Evolutionary conservation across 2,113 vertebrate genomes (phyloP), one percentile per base, ranked within the genome.

Genomic region (Hydropotes inermis): DNA sequence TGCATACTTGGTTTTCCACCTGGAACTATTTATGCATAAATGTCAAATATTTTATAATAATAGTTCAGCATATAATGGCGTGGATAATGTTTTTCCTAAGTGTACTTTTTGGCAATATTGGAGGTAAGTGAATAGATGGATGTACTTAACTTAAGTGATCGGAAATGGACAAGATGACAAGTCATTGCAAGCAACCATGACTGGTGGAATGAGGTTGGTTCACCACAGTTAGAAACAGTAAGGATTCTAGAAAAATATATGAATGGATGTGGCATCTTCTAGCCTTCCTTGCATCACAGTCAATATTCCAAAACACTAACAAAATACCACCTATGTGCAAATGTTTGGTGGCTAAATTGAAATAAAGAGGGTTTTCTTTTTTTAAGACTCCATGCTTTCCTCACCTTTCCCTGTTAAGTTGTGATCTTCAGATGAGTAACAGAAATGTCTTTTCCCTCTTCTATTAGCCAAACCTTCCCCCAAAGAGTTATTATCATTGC

Each of bases 241-340:
- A 96, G 43, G 23, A 1, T 28, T 43, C 2, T 55, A 97, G n/a
- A 93, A 97, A 81, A 96, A 1, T 27, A 78, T 61, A 79, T 85
- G 85, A 97, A 94, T 98, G 86, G 45, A 93, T 90, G 47, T 85
- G 89, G 43, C 89, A 93, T 93, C 87, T 93, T 97, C 87, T 47
- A 92, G 39, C 64, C 70, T 96, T 95, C 89, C 25, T 93, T 94
- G 28, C 0, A 1, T 96, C 86, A 96, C 27, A 50, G 39, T 81
- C 61, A 93, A 78, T 98, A 93, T 95, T 96, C 96, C 89, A 94
- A 91, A 96, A 78, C 39, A 87, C 57, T 43, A 97, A 95, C 94
- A 94, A 96, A 96, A 87, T 94, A 45, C 89, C 64, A 89, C 57
- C 50, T 91, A 74, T 94, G 25, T 15, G 79, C 52, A 95, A 96